phyloP scores from a whole-genome alignment of 1,140 invertebrate species.

The Harpegnathos saltator region DNA sequence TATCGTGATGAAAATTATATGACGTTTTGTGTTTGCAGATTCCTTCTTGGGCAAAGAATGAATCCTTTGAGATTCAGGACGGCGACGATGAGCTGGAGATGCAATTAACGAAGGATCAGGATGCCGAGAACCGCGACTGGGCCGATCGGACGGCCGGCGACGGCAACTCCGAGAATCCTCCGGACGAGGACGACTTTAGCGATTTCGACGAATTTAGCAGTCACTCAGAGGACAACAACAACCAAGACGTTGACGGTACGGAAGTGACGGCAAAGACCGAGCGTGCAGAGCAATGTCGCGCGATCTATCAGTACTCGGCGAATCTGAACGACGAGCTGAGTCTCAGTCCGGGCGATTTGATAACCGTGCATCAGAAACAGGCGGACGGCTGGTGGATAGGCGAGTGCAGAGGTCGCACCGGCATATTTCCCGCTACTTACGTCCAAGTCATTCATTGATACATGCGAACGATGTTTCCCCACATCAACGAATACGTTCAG shows the following conservation, averaged over 20 bases:
- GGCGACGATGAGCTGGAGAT: conserved; percentile 85
- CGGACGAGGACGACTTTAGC: conserved; percentile 84
- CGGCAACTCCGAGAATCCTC: conserved; percentile 89
- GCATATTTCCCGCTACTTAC: conserved; percentile 97
- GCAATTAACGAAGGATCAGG: conserved; percentile 81
- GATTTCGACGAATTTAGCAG: conserved; percentile 87
- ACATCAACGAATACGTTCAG: neutral
- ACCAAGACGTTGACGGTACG: conserved; percentile 80
- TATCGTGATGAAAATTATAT: too few relatives aligned
- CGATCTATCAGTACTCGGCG: conserved; percentile 95
- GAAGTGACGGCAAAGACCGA: conserved; percentile 79
- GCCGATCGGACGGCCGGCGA: conserved; percentile 93
- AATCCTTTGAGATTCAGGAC: conserved; percentile 87
- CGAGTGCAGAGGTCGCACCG: conserved; percentile 93
- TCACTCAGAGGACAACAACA: conserved; percentile 84
- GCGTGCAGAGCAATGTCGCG: conserved; percentile 90
- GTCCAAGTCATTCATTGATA: conserved; percentile 88
- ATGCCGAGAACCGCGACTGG: conserved; percentile 86
- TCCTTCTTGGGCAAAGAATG: conserved; percentile 91
- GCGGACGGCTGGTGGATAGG: conserved; percentile 98
- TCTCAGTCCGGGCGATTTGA: conserved; percentile 93
- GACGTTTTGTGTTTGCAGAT: conserved; percentile 85
- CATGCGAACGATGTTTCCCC: neutral
- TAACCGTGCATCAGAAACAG: conserved; percentile 95
- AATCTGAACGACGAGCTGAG: conserved; percentile 95